Evolutionary conservation across 2,797 vertebrate genomes (phyloP).

Genomic region (Poecilia velifera): DNA sequence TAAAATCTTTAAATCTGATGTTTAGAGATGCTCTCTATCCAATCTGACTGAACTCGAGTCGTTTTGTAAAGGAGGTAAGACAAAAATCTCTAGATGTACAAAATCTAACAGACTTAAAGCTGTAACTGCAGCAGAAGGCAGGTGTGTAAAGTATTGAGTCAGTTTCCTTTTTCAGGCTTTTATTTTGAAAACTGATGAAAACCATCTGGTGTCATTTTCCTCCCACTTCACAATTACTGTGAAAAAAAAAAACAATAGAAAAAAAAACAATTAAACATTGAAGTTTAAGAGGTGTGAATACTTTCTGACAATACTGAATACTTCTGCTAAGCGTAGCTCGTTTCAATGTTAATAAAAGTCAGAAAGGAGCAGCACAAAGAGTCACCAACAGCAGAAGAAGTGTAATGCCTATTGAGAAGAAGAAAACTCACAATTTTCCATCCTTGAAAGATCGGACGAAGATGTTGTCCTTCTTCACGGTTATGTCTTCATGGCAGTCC

Average conservation of each 20-base stretch:
- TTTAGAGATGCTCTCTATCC: background rate
- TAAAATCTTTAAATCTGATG: background rate
- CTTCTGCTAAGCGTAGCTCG: background rate
- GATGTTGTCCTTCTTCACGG: conserved; percentile 84
- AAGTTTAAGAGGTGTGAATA: background rate
- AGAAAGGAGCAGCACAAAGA: conserved; percentile 24
- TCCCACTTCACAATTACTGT: background rate
- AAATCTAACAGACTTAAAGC: background rate
- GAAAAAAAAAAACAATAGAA: background rate
- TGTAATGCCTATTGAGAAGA: background rate
- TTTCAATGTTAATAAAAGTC: background rate
- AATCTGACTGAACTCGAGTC: background rate
- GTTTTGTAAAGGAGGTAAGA: background rate
- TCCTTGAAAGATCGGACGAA: conserved; percentile 86
- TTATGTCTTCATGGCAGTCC: conserved; percentile 84
- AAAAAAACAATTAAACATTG: background rate
- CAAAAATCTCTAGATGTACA: background rate
- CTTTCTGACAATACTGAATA: background rate
- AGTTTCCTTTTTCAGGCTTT: background rate
- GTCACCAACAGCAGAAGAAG: conserved; percentile 16
- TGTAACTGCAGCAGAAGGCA: background rate
- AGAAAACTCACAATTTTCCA: conserved; percentile 84
- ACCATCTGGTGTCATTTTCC: background rate
- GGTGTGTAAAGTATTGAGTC: background rate
- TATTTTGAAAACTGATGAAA: background rate